These are phyloP conservation scores for Drosophila rellima DNA, from an alignment of 2,888 invertebrate genomes.

Conservation along the genomic window DNA sequence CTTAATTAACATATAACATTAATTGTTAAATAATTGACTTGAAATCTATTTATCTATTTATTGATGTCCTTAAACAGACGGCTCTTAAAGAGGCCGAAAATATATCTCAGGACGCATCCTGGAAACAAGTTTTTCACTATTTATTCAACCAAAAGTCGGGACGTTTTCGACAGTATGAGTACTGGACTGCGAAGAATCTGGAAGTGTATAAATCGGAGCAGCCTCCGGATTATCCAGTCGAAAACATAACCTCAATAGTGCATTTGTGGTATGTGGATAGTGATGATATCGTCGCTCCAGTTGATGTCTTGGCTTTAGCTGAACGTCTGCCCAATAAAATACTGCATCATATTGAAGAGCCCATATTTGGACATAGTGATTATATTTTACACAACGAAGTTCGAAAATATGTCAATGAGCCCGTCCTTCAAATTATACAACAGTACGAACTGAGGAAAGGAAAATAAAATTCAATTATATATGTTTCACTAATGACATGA, in stretches of 20 bases:
- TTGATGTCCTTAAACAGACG: slow-evolving; percentile 51
- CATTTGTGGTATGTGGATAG: slow-evolving; percentile 77
- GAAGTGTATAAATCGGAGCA: slow-evolving; percentile 49
- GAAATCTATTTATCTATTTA: no score
- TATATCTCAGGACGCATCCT: slow-evolving; percentile 71
- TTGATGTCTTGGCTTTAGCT: slow-evolving; percentile 67
- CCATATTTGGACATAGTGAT: slow-evolving; percentile 69
- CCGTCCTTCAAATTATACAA: slow-evolving; percentile 63
- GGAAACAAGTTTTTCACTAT: slow-evolving; percentile 78
- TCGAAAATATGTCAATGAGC: slow-evolving; percentile 64
- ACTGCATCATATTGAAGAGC: slow-evolving; percentile 66
- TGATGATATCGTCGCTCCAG: slow-evolving; percentile 65
- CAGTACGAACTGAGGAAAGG: slow-evolving; percentile 48
- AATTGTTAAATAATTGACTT: no score
- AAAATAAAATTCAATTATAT: no score
- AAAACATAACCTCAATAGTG: slow-evolving; percentile 53
- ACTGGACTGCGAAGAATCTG: slow-evolving; percentile 56
- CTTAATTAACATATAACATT: no score
- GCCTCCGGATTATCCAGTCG: slow-evolving; percentile 73
- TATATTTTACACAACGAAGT: slow-evolving; percentile 57
- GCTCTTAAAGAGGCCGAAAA: slow-evolving; percentile 42
- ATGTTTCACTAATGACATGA: no score
- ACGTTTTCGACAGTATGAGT: slow-evolving; percentile 72
- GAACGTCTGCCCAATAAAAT: slow-evolving; percentile 59
- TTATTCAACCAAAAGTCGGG: slow-evolving; percentile 69